Evolutionary conservation across 2,113 vertebrate species (phyloP).

Genomic region (Stigmatopora nigra): DNA sequence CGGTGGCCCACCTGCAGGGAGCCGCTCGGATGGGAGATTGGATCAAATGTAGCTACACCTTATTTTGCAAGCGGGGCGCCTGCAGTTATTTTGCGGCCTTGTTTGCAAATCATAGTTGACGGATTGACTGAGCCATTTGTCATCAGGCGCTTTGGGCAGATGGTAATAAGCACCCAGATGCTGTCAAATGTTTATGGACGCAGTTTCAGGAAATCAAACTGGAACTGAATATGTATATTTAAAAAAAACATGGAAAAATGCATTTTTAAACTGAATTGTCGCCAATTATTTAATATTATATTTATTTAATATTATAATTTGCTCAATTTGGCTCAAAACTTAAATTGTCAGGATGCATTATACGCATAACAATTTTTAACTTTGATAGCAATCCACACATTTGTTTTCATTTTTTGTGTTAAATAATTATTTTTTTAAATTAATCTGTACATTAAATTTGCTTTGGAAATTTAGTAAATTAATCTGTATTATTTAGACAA

Average conservation of each 20-base stretch:
- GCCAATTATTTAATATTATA: too few species aligned
- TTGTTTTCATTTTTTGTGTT: too few species aligned
- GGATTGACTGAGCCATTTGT: conserved; percentile 20
- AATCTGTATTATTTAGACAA: too few species aligned
- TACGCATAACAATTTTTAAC: too few species aligned
- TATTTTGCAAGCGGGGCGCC: conserved; percentile 30
- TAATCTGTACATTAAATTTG: too few species aligned
- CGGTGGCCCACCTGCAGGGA: conserved; percentile 2
- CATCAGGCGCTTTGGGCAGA: conserved; percentile 20
- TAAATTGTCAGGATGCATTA: too few species aligned
- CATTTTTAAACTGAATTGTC: too few species aligned
- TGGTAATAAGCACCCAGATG: neutral
- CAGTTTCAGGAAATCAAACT: neutral
- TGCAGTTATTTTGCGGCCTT: conserved; percentile 14
- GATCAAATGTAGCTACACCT: conserved; percentile 33
- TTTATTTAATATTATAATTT: too few species aligned
- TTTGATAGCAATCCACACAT: too few species aligned
- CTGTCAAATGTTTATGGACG: neutral
- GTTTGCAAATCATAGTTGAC: conserved; percentile 25
- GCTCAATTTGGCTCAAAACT: too few species aligned
- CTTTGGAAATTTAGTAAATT: too few species aligned
- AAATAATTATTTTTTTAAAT: too few species aligned
- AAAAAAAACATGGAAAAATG: neutral
- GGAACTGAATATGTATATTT: neutral
- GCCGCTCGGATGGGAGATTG: conserved; percentile 15